Percentiles rank a stretch among this genome's conserved stretches.
phyloP scores from a whole-genome alignment of 2,888 invertebrate genomes.

The Drosophila atripex region DNA sequence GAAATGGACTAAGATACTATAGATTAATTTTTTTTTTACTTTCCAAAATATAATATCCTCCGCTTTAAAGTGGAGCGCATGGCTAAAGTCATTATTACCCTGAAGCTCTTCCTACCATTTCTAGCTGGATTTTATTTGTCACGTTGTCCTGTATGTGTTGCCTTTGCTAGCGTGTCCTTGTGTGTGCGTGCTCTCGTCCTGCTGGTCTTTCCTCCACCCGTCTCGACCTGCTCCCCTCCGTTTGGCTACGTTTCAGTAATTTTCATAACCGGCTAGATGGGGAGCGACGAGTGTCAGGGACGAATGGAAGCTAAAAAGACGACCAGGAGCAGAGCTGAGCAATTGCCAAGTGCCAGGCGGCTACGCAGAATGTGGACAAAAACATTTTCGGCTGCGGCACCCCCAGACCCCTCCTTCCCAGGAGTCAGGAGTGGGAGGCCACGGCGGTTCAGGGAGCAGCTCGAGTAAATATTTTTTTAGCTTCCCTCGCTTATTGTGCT shows the following conservation, averaged over 20 bases:
- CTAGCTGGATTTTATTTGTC: constrained; percentile 66
- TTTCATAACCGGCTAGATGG: constrained; percentile 73
- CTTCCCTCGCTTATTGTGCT: constrained; percentile 51
- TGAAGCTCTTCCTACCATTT: constrained; percentile 21
- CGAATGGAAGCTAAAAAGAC: constrained; percentile 28
- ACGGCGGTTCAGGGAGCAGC: constrained; percentile 27
- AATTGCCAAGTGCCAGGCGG: constrained; percentile 63
- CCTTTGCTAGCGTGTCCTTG: constrained; percentile 28
- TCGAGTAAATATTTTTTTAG: constrained; percentile 59
- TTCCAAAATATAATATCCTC: neutral
- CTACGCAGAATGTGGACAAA: constrained; percentile 63
- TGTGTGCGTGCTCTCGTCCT: constrained; percentile 34
- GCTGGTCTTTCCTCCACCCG: constrained; percentile 2
- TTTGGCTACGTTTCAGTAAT: constrained; percentile 75
- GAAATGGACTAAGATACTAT: neutral
- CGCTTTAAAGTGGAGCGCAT: constrained; percentile 27
- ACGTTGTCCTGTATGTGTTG: constrained; percentile 57
- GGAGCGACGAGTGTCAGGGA: constrained; percentile 22
- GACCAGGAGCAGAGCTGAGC: constrained; percentile 40
- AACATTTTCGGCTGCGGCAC: constrained; percentile 68
- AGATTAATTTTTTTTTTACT: neutral
- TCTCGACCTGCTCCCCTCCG: constrained; percentile 2
- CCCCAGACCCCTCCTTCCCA: constrained; percentile 35
- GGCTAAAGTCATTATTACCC: constrained; percentile 33
- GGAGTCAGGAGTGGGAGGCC: constrained; percentile 43